Evolutionary conservation across 2,797 vertebrate species (phyloP), one percentile per base, ranked within the genome.

Genomic region (Triplophysa bombifrons): DNA sequence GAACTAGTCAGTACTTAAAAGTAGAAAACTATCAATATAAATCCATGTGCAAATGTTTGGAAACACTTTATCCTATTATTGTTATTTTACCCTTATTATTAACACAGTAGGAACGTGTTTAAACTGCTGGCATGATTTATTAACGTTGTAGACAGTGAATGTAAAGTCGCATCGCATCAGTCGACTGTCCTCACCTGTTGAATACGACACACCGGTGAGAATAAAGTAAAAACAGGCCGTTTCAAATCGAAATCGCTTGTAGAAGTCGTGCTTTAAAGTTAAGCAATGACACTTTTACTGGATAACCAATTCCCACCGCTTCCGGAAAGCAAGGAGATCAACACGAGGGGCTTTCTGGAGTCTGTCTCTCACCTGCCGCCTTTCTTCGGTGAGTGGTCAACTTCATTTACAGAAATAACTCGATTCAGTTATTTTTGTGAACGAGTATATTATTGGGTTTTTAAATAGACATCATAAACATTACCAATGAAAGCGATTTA

Each of bases 341-440:
- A 95, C 84, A 98, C 97, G 0, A 90, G 94, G 85, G 89, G 91
- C 55, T 98, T 99, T 91, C 89, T 98, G 87, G 96, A 99, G 16
- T 88, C 95, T 0, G 97, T 99, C 16, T 93, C 96, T 17, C 94
- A 95, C 68, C 90, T 99, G 22, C 97, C 97, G 11, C 79, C 94
- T 0, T 98, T 98, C 86, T 98, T 99, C 30, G 96, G 97, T 98
- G 90, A 97, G 96, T 90, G 46, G 2, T 3, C 10, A 14, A 16
- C 46, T 48, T 48, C 46, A 48, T 48, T 48, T 48, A 48, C 13
- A 48, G 3, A 12, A 48, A 12, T 48, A 0, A 46, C 44, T 38
- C 34, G 41, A 41, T 41, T 41, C 8, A 9, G 2, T 41, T 10
- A 3, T 14, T 48, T 3, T 48, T 48, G 46, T 14, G 13, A 14